Conservation (phyloP, 1,140 invertebrate genomes). For the Anadara kagoshimensis region DNA sequence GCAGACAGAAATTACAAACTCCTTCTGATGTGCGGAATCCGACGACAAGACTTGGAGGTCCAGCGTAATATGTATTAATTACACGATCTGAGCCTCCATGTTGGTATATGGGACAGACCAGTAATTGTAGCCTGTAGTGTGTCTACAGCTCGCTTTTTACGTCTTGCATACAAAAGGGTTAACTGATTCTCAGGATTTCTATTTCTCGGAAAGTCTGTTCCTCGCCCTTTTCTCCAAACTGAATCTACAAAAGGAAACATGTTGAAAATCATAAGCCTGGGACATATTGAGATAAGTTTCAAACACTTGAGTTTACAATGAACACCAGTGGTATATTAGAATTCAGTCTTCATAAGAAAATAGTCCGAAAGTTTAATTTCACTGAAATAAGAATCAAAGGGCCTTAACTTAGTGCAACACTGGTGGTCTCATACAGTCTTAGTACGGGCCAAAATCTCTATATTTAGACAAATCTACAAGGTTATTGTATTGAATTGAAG, state of each 20-base stretch:
- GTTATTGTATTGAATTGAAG: no score
- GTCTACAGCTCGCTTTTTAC: constrained; percentile 18
- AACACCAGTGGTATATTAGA: no score
- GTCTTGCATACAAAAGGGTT: constrained; percentile 22
- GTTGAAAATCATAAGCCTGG: no score
- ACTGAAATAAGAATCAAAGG: no score
- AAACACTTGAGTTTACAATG: no score
- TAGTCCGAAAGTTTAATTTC: no score
- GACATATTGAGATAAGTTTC: no score
- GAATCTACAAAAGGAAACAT: constrained; percentile 38
- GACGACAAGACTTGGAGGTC: constrained; percentile 49
- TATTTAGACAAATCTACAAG: no score
- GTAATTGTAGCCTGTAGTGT: constrained; percentile 37
- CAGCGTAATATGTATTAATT: constrained; percentile 59
- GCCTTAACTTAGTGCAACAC: no score
- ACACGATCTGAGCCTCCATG: constrained; percentile 55
- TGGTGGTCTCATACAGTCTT: no score
- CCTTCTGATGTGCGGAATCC: constrained; percentile 48
- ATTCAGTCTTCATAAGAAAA: no score
- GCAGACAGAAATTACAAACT: constrained; percentile 22
- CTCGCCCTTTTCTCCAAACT: constrained; percentile 50
- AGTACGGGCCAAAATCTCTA: no score
- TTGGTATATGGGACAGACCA: constrained; percentile 48
- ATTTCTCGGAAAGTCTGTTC: constrained; percentile 47
- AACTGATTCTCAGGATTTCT: constrained; percentile 35